Percentiles rank a stretch among this genome's conserved stretches.
Evolutionary conservation across 1,140 invertebrate species (phyloP).

Genomic region (Aricia agestis): DNA sequence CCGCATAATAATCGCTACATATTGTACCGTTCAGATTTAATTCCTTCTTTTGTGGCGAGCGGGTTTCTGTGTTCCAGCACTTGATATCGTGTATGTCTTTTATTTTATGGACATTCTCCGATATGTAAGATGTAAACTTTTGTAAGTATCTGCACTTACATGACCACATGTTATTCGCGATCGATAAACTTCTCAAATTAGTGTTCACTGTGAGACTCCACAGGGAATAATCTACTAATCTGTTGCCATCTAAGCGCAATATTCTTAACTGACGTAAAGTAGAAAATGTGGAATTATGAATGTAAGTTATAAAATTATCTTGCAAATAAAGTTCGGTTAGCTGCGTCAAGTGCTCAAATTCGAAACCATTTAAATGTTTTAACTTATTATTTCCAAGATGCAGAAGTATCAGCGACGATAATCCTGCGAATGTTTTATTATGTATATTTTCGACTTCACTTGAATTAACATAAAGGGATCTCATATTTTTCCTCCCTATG

Average conservation of each 20-base stretch:
- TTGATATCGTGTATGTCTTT: conserved; percentile 84
- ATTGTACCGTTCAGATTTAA: conserved; percentile 88
- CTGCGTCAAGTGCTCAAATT: conserved; percentile 90
- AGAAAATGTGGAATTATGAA: conserved; percentile 88
- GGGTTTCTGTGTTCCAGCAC: conserved; percentile 83
- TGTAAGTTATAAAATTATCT: conserved; percentile 86
- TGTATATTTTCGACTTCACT: conserved; percentile 91
- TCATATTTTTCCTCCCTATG: conserved; percentile 93
- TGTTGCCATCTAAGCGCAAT: conserved; percentile 89
- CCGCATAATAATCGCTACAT: conserved; percentile 89
- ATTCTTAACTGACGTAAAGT: conserved; percentile 86
- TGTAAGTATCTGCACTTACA: conserved; percentile 94
- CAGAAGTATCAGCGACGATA: conserved; percentile 87
- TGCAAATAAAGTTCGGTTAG: conserved; percentile 91
- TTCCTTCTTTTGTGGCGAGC: conserved; percentile 81
- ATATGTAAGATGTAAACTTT: conserved; percentile 88
- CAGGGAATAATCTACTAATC: conserved; percentile 85
- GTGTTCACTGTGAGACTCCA: conserved; percentile 87
- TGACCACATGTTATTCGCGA: conserved; percentile 91
- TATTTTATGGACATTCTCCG: conserved; percentile 86
- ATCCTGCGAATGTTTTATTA: conserved; percentile 94
- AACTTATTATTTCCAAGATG: conserved; percentile 92
- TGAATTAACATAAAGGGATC: conserved; percentile 89
- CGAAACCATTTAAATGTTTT: conserved; percentile 87
- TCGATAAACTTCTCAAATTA: conserved; percentile 81